Conservation (phyloP, 2,797 vertebrate genomes). For the Hybognathus amarus region DNA sequence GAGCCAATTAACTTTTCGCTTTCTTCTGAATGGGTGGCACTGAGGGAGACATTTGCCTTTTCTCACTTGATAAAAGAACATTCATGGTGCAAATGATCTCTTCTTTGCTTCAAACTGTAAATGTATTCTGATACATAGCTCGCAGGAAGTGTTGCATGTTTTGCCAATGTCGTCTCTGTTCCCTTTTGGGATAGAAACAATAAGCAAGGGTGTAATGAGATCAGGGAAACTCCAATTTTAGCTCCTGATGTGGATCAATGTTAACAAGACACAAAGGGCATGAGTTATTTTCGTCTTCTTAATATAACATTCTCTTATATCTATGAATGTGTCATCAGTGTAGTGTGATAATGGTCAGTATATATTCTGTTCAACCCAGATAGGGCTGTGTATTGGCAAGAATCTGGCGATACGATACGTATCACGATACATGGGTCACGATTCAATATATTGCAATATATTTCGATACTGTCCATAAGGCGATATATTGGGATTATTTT, state of each 20-base stretch:
- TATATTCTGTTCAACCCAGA: too few relatives aligned
- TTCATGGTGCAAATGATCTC: slow-evolving; percentile 58
- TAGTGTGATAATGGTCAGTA: too few relatives aligned
- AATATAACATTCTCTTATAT: not conserved
- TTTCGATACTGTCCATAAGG: too few relatives aligned
- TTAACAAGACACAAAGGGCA: not conserved
- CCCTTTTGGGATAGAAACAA: slow-evolving; percentile 24
- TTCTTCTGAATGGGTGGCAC: slow-evolving; percentile 66
- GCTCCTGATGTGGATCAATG: slow-evolving; percentile 19
- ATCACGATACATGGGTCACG: too few relatives aligned
- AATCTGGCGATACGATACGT: too few relatives aligned
- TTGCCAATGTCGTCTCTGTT: not conserved
- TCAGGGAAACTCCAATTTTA: slow-evolving; percentile 15
- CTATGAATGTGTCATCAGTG: not conserved
- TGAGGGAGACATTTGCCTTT: slow-evolving; percentile 66
- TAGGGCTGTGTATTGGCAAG: too few relatives aligned
- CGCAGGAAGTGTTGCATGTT: not conserved
- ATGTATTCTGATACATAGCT: slow-evolving; percentile 29
- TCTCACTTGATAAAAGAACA: slow-evolving; percentile 64
- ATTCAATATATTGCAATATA: too few relatives aligned
- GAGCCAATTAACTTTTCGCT: slow-evolving; percentile 76
- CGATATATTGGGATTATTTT: too few relatives aligned
- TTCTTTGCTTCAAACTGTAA: slow-evolving; percentile 8
- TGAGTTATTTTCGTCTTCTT: not conserved
- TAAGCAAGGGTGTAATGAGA: slow-evolving; percentile 29